phyloP scores from a whole-genome alignment of 2,888 invertebrate species.

The Andricus quercusramuli region DNA sequence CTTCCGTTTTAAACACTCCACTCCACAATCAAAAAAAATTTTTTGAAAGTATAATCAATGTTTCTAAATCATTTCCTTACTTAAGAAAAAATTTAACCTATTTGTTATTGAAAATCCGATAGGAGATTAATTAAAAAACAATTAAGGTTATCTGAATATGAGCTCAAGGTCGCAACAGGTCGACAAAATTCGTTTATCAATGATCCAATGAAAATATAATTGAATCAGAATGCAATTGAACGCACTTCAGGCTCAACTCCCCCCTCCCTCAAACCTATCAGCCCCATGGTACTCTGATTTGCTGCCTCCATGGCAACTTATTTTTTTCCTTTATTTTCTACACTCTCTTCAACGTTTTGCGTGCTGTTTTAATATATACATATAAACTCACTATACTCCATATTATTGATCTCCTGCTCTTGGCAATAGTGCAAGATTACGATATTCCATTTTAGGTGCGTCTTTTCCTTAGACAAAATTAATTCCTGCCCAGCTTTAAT shows the following conservation, averaged over 20 bases:
- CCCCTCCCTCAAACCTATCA: not conserved
- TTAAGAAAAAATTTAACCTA: not conserved
- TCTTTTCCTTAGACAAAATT: not conserved
- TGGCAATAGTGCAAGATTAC: conserved; percentile 2
- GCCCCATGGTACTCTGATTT: not conserved
- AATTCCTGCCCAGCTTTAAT: not conserved
- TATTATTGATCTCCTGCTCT: conserved; percentile 11
- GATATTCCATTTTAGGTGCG: not conserved
- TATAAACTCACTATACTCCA: not conserved
- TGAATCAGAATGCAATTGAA: conserved; percentile 30
- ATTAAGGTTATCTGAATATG: not conserved
- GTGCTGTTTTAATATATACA: not conserved
- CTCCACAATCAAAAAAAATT: not conserved
- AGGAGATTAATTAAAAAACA: not conserved
- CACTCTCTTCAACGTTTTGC: not conserved
- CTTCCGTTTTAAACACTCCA: not conserved
- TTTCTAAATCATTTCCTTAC: not conserved
- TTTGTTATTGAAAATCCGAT: not conserved
- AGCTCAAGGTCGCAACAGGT: conserved; percentile 9
- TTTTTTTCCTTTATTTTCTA: conserved; percentile 8
- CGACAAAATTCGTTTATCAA: conserved; percentile 3
- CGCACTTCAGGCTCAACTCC: conserved; percentile 12
- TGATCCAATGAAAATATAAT: conserved; percentile 23
- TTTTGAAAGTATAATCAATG: not conserved
- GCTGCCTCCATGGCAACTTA: not conserved